Conservation (phyloP, 1,140 invertebrate species). For the Drosophila pectinifera region DNA sequence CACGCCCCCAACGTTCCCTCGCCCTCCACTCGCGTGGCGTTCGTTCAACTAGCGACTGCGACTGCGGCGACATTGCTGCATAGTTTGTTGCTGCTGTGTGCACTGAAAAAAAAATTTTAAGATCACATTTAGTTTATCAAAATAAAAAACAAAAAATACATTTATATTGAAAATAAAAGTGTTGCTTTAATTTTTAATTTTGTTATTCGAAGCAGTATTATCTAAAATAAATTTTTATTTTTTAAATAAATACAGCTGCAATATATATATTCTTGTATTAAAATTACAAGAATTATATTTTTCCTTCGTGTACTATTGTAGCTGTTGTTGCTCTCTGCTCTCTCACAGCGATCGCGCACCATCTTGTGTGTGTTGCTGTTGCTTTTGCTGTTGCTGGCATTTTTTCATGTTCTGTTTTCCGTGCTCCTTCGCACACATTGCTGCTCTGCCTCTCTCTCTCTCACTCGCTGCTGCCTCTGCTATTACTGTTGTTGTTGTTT, state of each 20-base stretch:
- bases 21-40: conserved; percentile 38
- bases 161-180: too few relatives aligned
- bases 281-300: neutral
- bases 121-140: neutral
- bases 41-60: conserved; percentile 57
- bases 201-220: too few relatives aligned
- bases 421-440: conserved; percentile 78
- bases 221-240: too few relatives aligned
- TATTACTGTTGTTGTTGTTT: conserved; percentile 59
- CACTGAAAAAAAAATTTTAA: neutral
- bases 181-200: too few relatives aligned
- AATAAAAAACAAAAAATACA: too few relatives aligned
- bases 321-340: conserved; percentile 50
- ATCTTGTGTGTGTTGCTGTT: conserved; percentile 24
- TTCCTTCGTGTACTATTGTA: conserved; percentile 39
- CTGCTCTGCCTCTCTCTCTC: conserved; percentile 25
- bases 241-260: too few relatives aligned
- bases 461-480: conserved; percentile 10
- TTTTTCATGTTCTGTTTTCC: conserved; percentile 78
- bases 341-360: conserved; percentile 18
- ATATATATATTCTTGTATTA: neutral
- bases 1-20: conserved; percentile 47
- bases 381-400: conserved; percentile 47
- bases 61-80: conserved; percentile 50
- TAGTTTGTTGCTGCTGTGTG: conserved; percentile 39